Evolutionary conservation across 2,888 invertebrate species (phyloP).

Genomic region (Spodoptera exigua): DNA sequence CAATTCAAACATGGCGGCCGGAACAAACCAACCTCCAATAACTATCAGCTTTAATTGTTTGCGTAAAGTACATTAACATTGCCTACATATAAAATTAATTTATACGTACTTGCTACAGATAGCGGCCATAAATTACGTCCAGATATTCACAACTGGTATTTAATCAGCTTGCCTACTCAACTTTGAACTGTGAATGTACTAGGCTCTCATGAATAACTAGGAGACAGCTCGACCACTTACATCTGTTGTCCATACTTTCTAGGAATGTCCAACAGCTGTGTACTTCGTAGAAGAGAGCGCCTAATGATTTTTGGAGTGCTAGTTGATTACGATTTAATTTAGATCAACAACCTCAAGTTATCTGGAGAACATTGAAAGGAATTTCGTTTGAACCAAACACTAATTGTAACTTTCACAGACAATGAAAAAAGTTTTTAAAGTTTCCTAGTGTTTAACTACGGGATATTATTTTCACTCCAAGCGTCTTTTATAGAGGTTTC

Average conservation of each 20-base stretch:
- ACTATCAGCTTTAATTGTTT: conserved; percentile 38
- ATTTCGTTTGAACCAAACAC: too few relatives aligned
- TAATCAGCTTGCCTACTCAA: conserved; percentile 61
- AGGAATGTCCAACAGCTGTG: conserved; percentile 17
- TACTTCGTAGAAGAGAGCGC: conserved; percentile 33
- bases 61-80: conserved; percentile 47
- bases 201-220: conserved; percentile 23
- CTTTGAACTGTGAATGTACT: conserved; percentile 54
- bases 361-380: too few relatives aligned
- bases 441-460: too few relatives aligned
- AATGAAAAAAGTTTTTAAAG: too few relatives aligned
- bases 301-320: too few relatives aligned
- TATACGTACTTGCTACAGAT: conserved; percentile 23
- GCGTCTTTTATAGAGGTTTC: too few relatives aligned
- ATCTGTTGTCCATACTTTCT: conserved; percentile 24
- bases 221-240: conserved; percentile 34
- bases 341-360: too few relatives aligned
- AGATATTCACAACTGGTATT: conserved; percentile 39
- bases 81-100: conserved; percentile 24
- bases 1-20: conserved; percentile 18
- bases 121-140: conserved; percentile 41
- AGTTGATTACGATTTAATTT: too few relatives aligned
- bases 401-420: too few relatives aligned
- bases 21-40: conserved; percentile 36
- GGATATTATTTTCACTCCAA: too few relatives aligned